phyloP scores from a whole-genome alignment of 2,888 invertebrate genomes.

The Herminia tarsipennalis region DNA sequence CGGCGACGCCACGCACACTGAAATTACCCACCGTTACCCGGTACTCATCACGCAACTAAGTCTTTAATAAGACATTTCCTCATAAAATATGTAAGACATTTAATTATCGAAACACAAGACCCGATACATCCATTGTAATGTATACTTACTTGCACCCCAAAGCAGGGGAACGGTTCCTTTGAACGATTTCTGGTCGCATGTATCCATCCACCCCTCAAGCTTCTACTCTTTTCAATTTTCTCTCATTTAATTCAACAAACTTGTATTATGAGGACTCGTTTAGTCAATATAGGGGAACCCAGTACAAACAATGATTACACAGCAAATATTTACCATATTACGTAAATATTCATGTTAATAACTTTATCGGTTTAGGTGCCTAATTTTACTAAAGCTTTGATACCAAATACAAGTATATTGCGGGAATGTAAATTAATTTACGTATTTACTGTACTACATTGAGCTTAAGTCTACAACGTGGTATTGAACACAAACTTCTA shows the following conservation, averaged over 20 bases:
- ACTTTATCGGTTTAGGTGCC: slow-evolving; percentile 12
- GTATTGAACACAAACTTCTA: slow-evolving; percentile 26
- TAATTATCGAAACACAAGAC: slow-evolving; percentile 37
- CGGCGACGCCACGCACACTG: slow-evolving; percentile 30
- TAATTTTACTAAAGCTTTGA: slow-evolving; percentile 5
- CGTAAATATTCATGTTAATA: slow-evolving; percentile 19
- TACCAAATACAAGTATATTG: slow-evolving; percentile 1
- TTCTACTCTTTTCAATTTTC: slow-evolving; percentile 49
- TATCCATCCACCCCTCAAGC: slow-evolving; percentile 42
- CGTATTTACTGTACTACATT: slow-evolving; percentile 10
- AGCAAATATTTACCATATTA: slow-evolving; percentile 21
- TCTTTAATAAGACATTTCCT: slow-evolving; percentile 12
- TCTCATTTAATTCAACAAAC: slow-evolving; percentile 42
- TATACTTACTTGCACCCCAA: slow-evolving; percentile 53
- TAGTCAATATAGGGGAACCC: slow-evolving; percentile 10
- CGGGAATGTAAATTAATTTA: slow-evolving; percentile 8
- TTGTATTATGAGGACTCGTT: slow-evolving; percentile 16
- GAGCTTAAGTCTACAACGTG: slow-evolving; percentile 15
- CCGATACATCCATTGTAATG: slow-evolving; percentile 49
- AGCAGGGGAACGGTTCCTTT: slow-evolving; percentile 50
- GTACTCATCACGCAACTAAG: background rate
- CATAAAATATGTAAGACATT: slow-evolving; percentile 29
- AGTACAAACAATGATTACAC: slow-evolving; percentile 10
- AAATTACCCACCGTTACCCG: slow-evolving; percentile 3
- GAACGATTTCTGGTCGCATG: slow-evolving; percentile 57